phyloP scores from a whole-genome alignment of 2,888 invertebrate genomes.

The Hecatera dysodea region DNA sequence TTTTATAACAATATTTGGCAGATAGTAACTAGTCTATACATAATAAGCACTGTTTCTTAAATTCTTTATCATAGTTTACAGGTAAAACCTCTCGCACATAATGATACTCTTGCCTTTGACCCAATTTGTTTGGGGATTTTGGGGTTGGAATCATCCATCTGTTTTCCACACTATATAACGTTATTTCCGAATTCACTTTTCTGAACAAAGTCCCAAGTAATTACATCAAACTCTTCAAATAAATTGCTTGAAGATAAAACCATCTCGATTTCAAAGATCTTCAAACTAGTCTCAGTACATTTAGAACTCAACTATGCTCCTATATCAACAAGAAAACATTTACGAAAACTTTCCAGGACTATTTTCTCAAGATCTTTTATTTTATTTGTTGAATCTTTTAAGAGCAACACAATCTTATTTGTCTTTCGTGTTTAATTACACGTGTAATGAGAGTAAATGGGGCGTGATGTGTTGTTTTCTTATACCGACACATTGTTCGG shows the following conservation, averaged over 20 bases:
- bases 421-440: constrained; percentile 62
- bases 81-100: too few species aligned
- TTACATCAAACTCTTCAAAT: too few species aligned
- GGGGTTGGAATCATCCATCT: too few species aligned
- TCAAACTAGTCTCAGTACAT: neutral
- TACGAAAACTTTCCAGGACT: constrained; percentile 31
- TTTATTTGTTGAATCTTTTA: constrained; percentile 57
- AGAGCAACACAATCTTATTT: constrained; percentile 62
- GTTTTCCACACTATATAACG: neutral
- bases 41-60: too few species aligned
- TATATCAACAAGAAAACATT: constrained; percentile 39
- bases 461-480: constrained; percentile 55
- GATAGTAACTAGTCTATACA: too few species aligned
- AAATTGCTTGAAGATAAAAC: neutral
- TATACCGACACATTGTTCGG: constrained; percentile 51
- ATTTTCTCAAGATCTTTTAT: constrained; percentile 54
- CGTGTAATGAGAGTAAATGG: constrained; percentile 62
- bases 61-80: too few species aligned
- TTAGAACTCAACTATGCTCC: constrained; percentile 1
- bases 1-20: too few species aligned
- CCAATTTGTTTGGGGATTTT: too few species aligned
- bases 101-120: too few species aligned
- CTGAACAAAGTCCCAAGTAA: too few species aligned
- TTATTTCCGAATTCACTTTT: neutral
- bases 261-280: neutral